A percentile compares a stretch with the other conserved stretches of the same genome.
Conservation (phyloP, 2,888 invertebrate species). For the Pediacus dermestoides region DNA sequence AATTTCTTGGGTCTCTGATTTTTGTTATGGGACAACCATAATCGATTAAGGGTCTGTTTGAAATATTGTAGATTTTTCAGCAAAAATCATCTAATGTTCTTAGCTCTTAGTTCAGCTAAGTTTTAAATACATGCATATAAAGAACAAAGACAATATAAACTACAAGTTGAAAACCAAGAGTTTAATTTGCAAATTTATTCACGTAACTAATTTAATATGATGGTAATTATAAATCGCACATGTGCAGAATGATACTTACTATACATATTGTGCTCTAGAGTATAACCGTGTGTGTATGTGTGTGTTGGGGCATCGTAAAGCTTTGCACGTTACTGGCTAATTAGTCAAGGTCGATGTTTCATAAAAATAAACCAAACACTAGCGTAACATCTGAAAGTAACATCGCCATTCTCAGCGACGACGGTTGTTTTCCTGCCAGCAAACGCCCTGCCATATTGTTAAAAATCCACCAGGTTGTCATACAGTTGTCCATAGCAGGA, state of each 20-base stretch:
- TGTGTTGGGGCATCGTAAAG: conserved; percentile 1
- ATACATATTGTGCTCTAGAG: conserved; percentile 1
- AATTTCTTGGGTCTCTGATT: too few relatives aligned
- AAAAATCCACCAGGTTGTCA: conserved; percentile 20
- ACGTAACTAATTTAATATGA: too few relatives aligned
- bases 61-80: too few relatives aligned
- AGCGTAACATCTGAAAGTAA: conserved; percentile 14
- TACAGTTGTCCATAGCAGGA: conserved; percentile 30
- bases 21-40: too few relatives aligned
- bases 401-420: conserved; percentile 2
- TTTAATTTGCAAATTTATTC: too few relatives aligned
- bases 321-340: conserved; percentile 15
- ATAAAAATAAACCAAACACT: conserved; percentile 15
- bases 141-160: too few relatives aligned
- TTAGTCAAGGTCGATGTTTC: conserved; percentile 17
- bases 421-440: conserved; percentile 1
- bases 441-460: conserved; percentile 4
- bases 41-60: too few relatives aligned
- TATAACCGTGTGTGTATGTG: conserved; percentile 5
- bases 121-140: too few relatives aligned
- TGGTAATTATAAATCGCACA: too few relatives aligned
- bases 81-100: too few relatives aligned
- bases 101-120: too few relatives aligned
- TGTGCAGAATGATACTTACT: too few relatives aligned
- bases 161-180: not conserved